Base-by-base conservation (phyloP, 2,888 invertebrate species). In the Lithophane ornitopus region DNA sequence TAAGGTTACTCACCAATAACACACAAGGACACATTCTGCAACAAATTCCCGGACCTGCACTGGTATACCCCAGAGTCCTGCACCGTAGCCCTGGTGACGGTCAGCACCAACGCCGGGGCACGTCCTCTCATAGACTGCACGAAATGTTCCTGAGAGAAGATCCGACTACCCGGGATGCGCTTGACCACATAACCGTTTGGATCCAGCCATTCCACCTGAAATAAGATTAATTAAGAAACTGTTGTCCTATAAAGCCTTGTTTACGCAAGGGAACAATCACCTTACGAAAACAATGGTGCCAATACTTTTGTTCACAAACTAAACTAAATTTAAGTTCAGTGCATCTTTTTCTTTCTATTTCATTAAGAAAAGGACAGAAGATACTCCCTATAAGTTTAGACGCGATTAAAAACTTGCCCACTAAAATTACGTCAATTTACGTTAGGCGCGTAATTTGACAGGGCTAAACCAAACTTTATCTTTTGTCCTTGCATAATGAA, bases 181-280 rank as follows among this genome's bases (percentile, higher is more conserved):
- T 91, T 89, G 4, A 96, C 89, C 0, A 85, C 76, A 0, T 91
- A 86, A 0, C 93, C 94, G 0, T 85, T 87, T 11, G 94, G 94
- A 73, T 94, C 91, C 58, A 91, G 26, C 96, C 96, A 96, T 86
- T 94, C 93, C 52, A 95, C 88, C 95, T 96, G 87, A 11, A 84
- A 81, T 65, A 22, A 61, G 0, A 68, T 11, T 8, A 52, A 46
- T 34, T 8, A 54, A 26, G 1, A 46, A 16, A 3, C 3, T 26
- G 19, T 39, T 67, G 14, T 16, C 14, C 6, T 61, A 11, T 16
- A 16, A 52, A 19, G 14, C 16, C 19, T 74, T 59, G 3, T 54
- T 16, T 1, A 34, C 19, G 28, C 28, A n/a, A 41, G 0, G 28
- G 49, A 19, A 41, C 16, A 49, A 19, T 19, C 19, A 49, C 19